These are phyloP conservation scores for Stichopus horrens DNA, from an alignment of 53 echinoderm and acorn worm species.

Conservation along the genomic window DNA sequence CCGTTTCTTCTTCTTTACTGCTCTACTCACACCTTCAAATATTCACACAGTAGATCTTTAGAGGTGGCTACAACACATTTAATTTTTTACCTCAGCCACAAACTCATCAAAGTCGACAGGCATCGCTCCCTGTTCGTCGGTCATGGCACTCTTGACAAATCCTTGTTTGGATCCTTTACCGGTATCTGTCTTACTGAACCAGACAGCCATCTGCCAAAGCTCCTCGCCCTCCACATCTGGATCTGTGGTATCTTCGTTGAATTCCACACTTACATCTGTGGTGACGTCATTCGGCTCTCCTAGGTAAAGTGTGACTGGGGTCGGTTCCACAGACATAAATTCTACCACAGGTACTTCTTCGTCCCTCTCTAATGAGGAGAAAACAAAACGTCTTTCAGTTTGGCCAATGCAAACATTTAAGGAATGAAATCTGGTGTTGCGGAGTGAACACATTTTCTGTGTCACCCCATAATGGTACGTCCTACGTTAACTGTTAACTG, in stretches of 20 bases:
- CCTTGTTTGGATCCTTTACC: constrained; percentile 50
- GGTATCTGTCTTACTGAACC: constrained; percentile 54
- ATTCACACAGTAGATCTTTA: background rate
- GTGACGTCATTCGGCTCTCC: constrained; percentile 17
- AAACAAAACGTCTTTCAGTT: no score
- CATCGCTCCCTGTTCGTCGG: constrained; percentile 33
- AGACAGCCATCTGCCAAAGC: constrained; percentile 62
- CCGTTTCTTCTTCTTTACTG: background rate
- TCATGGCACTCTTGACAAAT: constrained; percentile 1
- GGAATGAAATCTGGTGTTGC: no score
- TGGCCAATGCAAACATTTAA: no score
- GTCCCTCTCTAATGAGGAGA: background rate
- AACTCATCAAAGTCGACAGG: constrained; percentile 35
- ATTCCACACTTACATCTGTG: constrained; percentile 30
- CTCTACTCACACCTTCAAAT: background rate
- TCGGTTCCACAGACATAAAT: constrained; percentile 8
- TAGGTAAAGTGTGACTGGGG: constrained; percentile 27
- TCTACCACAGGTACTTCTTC: constrained; percentile 8
- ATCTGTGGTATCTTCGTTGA: constrained; percentile 36
- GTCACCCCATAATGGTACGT: no score
- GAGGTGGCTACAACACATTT: no score
- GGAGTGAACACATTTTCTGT: no score
- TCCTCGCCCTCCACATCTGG: constrained; percentile 25
- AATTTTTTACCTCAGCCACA: constrained; percentile 29
- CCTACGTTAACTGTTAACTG: no score